Percentiles rank a stretch among this genome's conserved stretches.
Conservation (phyloP, 35 echinoderm and acorn worm species). For the Amphiura filiformis region DNA sequence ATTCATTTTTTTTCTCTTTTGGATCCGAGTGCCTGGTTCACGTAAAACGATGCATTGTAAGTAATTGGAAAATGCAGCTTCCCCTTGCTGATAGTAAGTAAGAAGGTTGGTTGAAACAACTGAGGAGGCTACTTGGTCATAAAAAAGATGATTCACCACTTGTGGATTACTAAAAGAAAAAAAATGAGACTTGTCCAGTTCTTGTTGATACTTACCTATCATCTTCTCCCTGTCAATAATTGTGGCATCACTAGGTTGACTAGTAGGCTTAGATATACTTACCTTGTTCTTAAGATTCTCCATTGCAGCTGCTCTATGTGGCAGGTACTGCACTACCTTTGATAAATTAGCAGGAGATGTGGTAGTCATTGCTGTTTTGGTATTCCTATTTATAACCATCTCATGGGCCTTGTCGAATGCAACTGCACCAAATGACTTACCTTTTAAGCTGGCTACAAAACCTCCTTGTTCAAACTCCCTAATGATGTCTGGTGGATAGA, state of each 20-base stretch:
- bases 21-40: neutral
- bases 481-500: neutral
- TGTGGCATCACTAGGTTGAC: too few species aligned
- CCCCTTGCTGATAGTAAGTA: neutral
- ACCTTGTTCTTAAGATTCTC: conserved; percentile 11
- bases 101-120: neutral
- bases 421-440: conserved; percentile 16
- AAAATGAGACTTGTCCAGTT: too few species aligned
- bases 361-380: conserved; percentile 35
- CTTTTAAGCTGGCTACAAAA: conserved; percentile 41
- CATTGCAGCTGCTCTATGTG: conserved; percentile 30
- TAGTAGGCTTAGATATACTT: too few species aligned
- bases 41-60: neutral
- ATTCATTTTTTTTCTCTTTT: neutral
- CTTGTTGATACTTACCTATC: too few species aligned
- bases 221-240: too few species aligned
- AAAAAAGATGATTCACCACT: neutral
- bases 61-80: neutral
- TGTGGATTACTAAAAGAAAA: too few species aligned
- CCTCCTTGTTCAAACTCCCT: neutral
- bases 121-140: neutral
- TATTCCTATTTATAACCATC: conserved; percentile 58
- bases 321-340: conserved; percentile 40
- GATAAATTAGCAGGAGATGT: conserved; percentile 15
- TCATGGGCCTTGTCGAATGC: conserved; percentile 69